Conservation (phyloP, 1,140 invertebrate species). For the Brachionus paranguensis region DNA sequence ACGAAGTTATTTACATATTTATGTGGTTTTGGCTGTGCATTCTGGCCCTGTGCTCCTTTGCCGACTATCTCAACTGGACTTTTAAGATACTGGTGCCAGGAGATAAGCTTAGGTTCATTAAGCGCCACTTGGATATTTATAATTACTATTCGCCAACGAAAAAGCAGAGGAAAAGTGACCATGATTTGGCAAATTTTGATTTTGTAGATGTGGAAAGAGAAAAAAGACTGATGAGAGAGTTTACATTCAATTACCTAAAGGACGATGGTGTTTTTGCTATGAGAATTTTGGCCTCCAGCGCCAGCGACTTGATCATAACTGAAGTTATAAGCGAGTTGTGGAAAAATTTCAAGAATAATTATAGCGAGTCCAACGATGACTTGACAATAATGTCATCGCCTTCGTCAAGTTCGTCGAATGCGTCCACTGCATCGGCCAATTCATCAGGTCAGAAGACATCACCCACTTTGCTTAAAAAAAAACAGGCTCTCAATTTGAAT, state of each 20-base stretch:
- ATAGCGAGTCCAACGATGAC: not conserved
- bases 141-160: not conserved
- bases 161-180: not conserved
- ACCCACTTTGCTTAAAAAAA: not conserved
- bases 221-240: not conserved
- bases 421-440: not conserved
- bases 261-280: constrained; percentile 31
- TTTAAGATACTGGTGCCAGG: not conserved
- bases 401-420: not conserved
- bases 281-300: constrained; percentile 14
- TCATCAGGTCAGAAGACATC: not conserved
- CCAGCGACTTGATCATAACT: constrained; percentile 37
- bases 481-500: not conserved
- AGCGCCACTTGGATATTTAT: constrained; percentile 25
- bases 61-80: constrained; percentile 31
- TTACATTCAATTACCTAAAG: constrained; percentile 37
- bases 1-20: constrained; percentile 38
- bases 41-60: not conserved
- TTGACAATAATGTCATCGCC: constrained; percentile 6
- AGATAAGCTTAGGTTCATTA: constrained; percentile 15
- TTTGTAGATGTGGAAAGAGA: constrained; percentile 22
- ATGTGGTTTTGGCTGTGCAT: constrained; percentile 41
- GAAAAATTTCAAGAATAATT: constrained; percentile 34
- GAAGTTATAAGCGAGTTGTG: constrained; percentile 36
- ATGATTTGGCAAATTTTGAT: not conserved